Evolutionary conservation across 2,797 vertebrate species (phyloP), one percentile per base, ranked within the genome.

Genomic region (Coranthus polyacanthus): DNA sequence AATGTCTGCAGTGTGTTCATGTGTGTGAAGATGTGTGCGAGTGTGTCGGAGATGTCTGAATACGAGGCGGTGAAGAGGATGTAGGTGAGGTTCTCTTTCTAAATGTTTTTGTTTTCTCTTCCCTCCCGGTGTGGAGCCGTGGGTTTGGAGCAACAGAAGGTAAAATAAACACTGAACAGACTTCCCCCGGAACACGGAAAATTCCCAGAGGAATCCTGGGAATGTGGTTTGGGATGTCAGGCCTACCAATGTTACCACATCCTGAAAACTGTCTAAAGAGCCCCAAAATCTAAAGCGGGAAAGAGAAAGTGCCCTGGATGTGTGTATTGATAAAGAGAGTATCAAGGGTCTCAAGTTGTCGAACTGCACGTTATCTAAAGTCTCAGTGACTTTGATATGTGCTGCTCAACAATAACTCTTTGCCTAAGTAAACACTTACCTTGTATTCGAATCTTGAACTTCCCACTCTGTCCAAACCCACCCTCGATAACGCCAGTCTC

Each of bases 401-500:
- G n/a, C n/a, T n/a, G n/a, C n/a, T n/a, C n/a, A n/a, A n/a, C n/a
- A n/a, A n/a, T n/a, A n/a, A n/a, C n/a, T n/a, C n/a, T n/a, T n/a
- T n/a, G 3, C 11, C n/a, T 66, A 60, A 41, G 15, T 43, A 41
- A 15, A 37, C 51, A 78, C 94, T 90, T 85, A 98, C 98, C 96
- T 83, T 94, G 94, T 62, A 99, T 72, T 57, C 94, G 91, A 62
- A 99, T 95, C 92, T 99, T 99, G 86, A 97, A 98, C 90, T 99
- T 99, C 63, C 97, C 97, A 0, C 98, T 99, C 88, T 99, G 97
- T 51, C 98, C 98, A n/a, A 99, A 99, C 12, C 97, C 95, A 0
- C 97, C 95, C 68, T 99, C 96, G 52, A 99, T 98, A 60, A 96
- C 22, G 3, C 97, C 98, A 0, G 78, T 88, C 84, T 99, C 98